Evolutionary conservation across 1,140 invertebrate genomes (phyloP).

Genomic region (Steinernema khuongi): DNA sequence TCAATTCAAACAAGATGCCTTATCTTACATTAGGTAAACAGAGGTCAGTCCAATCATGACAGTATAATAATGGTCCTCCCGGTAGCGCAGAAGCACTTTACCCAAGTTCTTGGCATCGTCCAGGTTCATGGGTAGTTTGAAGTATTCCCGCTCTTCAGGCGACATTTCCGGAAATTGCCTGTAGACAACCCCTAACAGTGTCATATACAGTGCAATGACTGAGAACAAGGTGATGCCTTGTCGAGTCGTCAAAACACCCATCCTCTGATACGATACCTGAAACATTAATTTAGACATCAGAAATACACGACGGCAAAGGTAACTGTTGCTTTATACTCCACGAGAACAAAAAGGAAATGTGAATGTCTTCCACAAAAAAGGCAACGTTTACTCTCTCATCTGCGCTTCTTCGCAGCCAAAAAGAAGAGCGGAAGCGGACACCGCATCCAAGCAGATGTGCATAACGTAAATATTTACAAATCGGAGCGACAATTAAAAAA

Average conservation of each 20-base stretch:
- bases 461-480: too few relatives aligned
- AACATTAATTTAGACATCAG: too few relatives aligned
- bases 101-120: slow-evolving; percentile 93
- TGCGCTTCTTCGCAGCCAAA: too few relatives aligned
- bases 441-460: too few relatives aligned
- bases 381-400: too few relatives aligned
- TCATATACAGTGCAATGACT: neutral
- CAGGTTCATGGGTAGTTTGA: slow-evolving; percentile 84
- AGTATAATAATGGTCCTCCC: slow-evolving; percentile 85
- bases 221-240: neutral
- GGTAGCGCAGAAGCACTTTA: slow-evolving; percentile 81
- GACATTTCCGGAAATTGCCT: slow-evolving; percentile 25
- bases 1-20: slow-evolving; percentile 21
- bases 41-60: slow-evolving; percentile 81
- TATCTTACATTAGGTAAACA: slow-evolving; percentile 86
- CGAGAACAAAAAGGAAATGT: too few relatives aligned
- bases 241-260: neutral
- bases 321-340: too few relatives aligned
- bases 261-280: neutral
- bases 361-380: too few relatives aligned
- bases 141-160: slow-evolving; percentile 72
- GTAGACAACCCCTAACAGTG: slow-evolving; percentile 2
- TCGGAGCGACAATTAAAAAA: too few relatives aligned
- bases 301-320: too few relatives aligned
- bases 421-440: too few relatives aligned